phyloP scores from a whole-genome alignment of 2,888 invertebrate genomes.

The Odontocolon sp. region DNA sequence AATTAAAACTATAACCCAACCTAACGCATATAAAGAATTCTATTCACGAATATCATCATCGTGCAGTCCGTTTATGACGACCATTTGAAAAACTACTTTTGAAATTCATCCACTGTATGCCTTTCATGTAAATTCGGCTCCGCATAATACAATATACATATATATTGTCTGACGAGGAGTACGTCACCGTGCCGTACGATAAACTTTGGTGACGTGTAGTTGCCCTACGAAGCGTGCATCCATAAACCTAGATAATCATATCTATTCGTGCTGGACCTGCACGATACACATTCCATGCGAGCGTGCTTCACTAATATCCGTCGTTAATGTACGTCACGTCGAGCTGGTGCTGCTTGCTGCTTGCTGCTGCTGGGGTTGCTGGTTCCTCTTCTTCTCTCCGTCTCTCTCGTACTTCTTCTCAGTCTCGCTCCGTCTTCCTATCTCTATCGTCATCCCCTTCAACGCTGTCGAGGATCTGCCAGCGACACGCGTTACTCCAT shows the following conservation, averaged over 20 bases:
- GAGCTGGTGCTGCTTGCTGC: not conserved
- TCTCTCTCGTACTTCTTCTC: too few species aligned
- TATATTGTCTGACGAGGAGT: not conserved
- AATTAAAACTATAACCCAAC: not conserved
- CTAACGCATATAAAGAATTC: too few species aligned
- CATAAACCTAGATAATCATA: slow-evolving; percentile 22
- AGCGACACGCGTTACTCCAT: slow-evolving; percentile 29
- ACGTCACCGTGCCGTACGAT: not conserved
- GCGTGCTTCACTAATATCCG: slow-evolving; percentile 11
- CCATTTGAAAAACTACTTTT: too few species aligned
- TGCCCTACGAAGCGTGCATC: not conserved
- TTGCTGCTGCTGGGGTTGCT: slow-evolving; percentile 5
- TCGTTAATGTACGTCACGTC: slow-evolving; percentile 27
- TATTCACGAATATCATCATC: too few species aligned
- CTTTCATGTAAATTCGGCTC: too few species aligned
- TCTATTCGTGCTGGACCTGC: not conserved
- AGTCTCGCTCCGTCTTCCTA: slow-evolving; percentile 7
- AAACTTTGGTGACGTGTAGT: slow-evolving; percentile 7
- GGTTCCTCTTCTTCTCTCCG: slow-evolving; percentile 4
- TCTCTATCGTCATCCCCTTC: slow-evolving; percentile 7
- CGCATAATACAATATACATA: too few species aligned
- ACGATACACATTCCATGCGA: slow-evolving; percentile 5
- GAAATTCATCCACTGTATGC: too few species aligned
- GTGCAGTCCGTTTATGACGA: too few species aligned
- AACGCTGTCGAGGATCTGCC: slow-evolving; percentile 1